Base-by-base conservation (phyloP, 2,797 vertebrate genomes). In the Coreius guichenoti region DNA sequence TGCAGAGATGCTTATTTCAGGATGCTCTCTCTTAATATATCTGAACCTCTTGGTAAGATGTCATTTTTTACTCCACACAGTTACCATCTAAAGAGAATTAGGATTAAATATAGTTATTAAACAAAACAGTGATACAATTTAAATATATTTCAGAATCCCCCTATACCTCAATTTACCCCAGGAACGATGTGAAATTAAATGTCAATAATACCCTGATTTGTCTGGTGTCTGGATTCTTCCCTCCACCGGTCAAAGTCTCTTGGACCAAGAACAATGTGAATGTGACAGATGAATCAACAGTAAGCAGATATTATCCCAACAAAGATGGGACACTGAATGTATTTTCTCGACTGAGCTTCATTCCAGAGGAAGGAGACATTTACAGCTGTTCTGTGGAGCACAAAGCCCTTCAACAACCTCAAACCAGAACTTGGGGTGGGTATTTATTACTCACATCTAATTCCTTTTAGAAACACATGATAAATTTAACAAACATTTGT, bases 321-420 rank as follows among this genome's bases (percentile, higher is more conserved):
- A 47, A 51, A 1, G 72, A 74, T 21, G 21, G 47, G 12, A 74
- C 45, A 12, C 13, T 74, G 1, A 74, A 51, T 67, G 92, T 92
- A 58, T 95, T 95, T 89, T 80, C 92, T 84, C 93, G 92, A 43
- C 89, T 94, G 45, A 9, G 85, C 67, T 92, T 93, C 36, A 1
- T 94, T 56, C 93, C 94, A 5, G 14, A 69, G 0, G 14, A 43
- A 0, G 90, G 90, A 0, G 94, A 94, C 0, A 1, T 76, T 47
- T 95, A 94, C 21, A 86, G 91, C 79, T 95, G 94, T 51, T 58
- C 76, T 21, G 78, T 86, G 51, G 78, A 81, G 21, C 84, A 86
- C 56, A 72, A 75, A 49, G 69, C 84, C 2, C 56, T 86, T 49
- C 31, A 61, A 3, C 26, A 75, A 43, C 58, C 56, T 23, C 70